phyloP scores from a whole-genome alignment of 2,888 invertebrate genomes.

The Thera obeliscata region DNA sequence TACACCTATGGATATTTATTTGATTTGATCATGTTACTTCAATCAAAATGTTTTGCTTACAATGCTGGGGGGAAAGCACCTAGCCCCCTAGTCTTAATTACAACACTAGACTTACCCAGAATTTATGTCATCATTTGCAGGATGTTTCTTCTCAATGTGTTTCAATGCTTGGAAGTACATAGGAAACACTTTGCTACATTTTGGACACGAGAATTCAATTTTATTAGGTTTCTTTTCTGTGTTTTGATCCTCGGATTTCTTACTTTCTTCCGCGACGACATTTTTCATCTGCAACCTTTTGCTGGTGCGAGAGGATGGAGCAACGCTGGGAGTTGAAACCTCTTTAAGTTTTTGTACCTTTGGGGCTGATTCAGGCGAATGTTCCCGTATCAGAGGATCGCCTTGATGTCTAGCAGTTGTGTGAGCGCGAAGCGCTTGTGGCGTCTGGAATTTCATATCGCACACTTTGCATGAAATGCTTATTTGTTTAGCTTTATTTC shows the following conservation, averaged over 20 bases:
- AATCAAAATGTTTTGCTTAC: too few relatives aligned
- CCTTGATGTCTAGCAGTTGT: conserved; percentile 47
- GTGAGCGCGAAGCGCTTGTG: conserved; percentile 56
- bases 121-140: conserved; percentile 47
- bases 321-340: conserved; percentile 18
- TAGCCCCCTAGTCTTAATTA: conserved; percentile 6
- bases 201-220: conserved; percentile 64
- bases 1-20: too few relatives aligned
- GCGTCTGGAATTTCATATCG: conserved; percentile 53
- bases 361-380: conserved; percentile 1
- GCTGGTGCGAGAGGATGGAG: conserved; percentile 28
- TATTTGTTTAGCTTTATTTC: conserved; percentile 50
- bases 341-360: conserved; percentile 18
- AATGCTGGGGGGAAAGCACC: not conserved
- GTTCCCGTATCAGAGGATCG: not conserved
- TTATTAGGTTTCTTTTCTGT: conserved; percentile 29
- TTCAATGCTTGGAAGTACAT: conserved; percentile 59
- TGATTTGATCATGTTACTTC: too few relatives aligned
- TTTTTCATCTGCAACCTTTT: conserved; percentile 27
- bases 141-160: conserved; percentile 68
- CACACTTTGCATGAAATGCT: conserved; percentile 61
- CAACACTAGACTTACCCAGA: conserved; percentile 59
- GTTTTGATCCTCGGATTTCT: conserved; percentile 10
- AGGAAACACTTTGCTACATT: conserved; percentile 54
- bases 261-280: conserved; percentile 4